phyloP scores from a whole-genome alignment of 2,888 invertebrate species.

The Meliscaeva auricollis region DNA sequence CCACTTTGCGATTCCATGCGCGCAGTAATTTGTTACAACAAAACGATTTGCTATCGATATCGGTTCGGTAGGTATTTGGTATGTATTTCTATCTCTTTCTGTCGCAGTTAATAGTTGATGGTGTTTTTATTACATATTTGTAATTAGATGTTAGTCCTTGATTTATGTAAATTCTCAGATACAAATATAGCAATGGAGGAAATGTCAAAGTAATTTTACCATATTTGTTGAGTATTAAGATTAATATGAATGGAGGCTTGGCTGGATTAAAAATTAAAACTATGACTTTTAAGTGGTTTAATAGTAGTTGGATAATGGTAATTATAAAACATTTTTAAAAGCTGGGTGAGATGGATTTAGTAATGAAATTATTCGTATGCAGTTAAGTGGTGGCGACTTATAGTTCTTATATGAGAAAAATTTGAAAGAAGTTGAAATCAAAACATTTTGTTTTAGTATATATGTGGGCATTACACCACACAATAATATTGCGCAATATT shows the following conservation, averaged over 20 bases:
- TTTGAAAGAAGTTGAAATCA: too few species aligned
- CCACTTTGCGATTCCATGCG: conserved; percentile 3
- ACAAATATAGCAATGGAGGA: conserved; percentile 56
- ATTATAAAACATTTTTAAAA: not conserved
- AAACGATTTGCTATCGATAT: conserved; percentile 15
- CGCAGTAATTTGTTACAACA: conserved; percentile 31
- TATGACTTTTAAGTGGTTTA: conserved; percentile 10
- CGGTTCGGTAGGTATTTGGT: conserved; percentile 8
- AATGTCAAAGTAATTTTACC: conserved; percentile 72
- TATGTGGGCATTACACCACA: too few species aligned
- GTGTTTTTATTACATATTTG: conserved; percentile 14
- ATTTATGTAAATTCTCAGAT: conserved; percentile 40
- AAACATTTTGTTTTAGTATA: too few species aligned
- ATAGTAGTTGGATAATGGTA: conserved; percentile 14
- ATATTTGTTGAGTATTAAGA: conserved; percentile 64
- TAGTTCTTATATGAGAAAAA: too few species aligned
- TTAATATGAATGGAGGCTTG: conserved; percentile 37
- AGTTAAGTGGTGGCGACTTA: too few species aligned
- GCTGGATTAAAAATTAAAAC: conserved; percentile 43
- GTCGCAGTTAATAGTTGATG: not conserved
- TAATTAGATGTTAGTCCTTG: conserved; percentile 70
- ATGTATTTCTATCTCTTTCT: not conserved
- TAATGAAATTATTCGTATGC: not conserved
- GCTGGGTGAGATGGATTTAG: conserved; percentile 24
- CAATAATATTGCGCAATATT: too few species aligned